A percentile compares a stretch with the other conserved stretches of the same genome.
phyloP scores from a whole-genome alignment of 2,797 vertebrate species.

The Myripristis murdjan region DNA sequence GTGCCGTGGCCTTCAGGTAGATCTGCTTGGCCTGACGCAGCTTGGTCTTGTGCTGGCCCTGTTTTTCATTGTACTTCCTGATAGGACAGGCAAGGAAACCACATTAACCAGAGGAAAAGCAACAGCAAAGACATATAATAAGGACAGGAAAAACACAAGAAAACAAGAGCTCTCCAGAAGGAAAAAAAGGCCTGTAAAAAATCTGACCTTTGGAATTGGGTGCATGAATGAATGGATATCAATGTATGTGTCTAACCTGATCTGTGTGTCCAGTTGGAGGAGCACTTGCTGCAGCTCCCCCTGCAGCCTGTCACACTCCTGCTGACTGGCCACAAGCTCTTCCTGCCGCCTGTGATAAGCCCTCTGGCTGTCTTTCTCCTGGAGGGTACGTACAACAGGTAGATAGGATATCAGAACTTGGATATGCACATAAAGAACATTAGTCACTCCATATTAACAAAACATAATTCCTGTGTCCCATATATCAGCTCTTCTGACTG shows the following conservation, averaged over 20 bases:
- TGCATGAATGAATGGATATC: not conserved
- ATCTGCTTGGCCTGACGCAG: constrained; percentile 90
- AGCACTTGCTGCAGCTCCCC: constrained; percentile 88
- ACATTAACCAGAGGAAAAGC: not conserved
- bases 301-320: constrained; percentile 89
- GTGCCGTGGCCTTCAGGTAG: constrained; percentile 87
- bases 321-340: constrained; percentile 85
- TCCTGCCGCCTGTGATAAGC: constrained; percentile 84
- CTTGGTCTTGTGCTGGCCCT: constrained; percentile 90
- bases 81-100: constrained; percentile 5
- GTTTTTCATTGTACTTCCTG: constrained; percentile 92
- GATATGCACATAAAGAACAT: too few species aligned
- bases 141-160: not conserved
- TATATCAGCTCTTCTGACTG: not conserved
- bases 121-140: not conserved
- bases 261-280: constrained; percentile 87
- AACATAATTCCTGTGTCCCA: not conserved
- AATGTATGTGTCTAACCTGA: constrained; percentile 85
- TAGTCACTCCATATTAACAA: too few species aligned
- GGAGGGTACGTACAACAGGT: not conserved
- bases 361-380: constrained; percentile 78
- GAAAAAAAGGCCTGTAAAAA: too few species aligned
- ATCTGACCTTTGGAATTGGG: not conserved
- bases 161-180: not conserved
- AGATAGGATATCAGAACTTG: not conserved